Base-by-base conservation (phyloP, 2,888 invertebrate species). In the Dolomedes plantarius region DNA sequence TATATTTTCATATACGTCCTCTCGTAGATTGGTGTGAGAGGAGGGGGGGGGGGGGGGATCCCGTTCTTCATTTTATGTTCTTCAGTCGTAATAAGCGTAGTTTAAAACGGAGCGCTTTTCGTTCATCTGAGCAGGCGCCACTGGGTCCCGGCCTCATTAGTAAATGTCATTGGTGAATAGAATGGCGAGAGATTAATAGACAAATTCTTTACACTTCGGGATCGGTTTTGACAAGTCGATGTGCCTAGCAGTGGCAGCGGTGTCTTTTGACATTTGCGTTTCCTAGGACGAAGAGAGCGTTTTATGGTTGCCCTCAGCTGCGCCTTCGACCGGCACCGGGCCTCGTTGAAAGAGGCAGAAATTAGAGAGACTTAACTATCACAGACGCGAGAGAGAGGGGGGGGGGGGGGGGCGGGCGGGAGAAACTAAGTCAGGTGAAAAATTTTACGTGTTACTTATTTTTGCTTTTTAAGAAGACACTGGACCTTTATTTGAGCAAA, bases 151-250 rank as follows among this genome's bases (percentile, higher is more conserved):
- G 65, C 41, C 83, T 76, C 76, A 83, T 83, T 83, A 83, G 83
- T 77, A 77, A 29, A 71, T 83, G 83, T 76, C 83, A 83, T 36
- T 62, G n/a, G 41, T 77, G 77, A 83, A 83, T 56, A 83, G 75
- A 65, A 69, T 23, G 7, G 41, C 7, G 7, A 50, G 75, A 75
- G 83, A 83, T 76, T 76, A 77, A 83, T 83, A 83, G 83, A 83
- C 83, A 83, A 83, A 83, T 83, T 83, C 83, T 77, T 83, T 75
- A 75, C 75, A 82, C 82, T 46, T 80, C 65, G 72, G 41, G 41
- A 71, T 71, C 23, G 36, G 31, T 46, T 80, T 56, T 77, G 77
- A 77, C 78, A 71, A 56, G 69, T 41, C 28, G n/a, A 28, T 19
- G 56, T 56, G 56, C 23, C 56, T 16, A 23, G 67, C 23, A 19